Base-by-base conservation (phyloP, 64 coral and sea anemone species). In the Stichodactyla helianthus region DNA sequence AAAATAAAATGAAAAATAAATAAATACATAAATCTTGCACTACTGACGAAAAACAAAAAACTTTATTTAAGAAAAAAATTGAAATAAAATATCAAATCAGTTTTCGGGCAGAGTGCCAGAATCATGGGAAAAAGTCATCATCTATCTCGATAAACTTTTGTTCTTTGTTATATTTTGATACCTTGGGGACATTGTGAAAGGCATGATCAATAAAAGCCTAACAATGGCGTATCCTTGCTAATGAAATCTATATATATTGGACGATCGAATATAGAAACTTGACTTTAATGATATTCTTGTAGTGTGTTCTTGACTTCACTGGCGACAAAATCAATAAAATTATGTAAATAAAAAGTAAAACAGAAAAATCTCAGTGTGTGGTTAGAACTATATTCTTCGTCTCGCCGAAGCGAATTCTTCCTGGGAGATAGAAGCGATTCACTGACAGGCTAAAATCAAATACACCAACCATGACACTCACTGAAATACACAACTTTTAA, bases 241-340 rank as follows among this genome's bases (percentile, higher is more conserved):
- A 74, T 74, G 62, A 74, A 31, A 26, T 74, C 11, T 35, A 35
- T 74, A 74, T 74, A 74, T 74, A 74, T 74, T 35, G n/a, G 68
- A 74, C 12, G 68, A 74, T 35, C 31, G 68, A 11, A 74, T 31
- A 74, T 74, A 74, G n/a, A 68, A 68, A 74, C 68, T 74, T 74
- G 68, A 74, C 25, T 74, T 35, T 20, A 65, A 35, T 74, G 25
- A 74, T 74, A 26, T 31, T 31, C 68, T 31, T 74, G 25, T n/a
- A 6, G 11, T 74, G 68, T 74, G 25, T 74, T 74, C 68, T 74
- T 74, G 68, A 74, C 11, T 74, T 58, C 12, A 31, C 12, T 74
- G 68, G 25, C 62, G 68, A 74, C 25, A 74, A 74, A 74, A 74
- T 31, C 68, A 74, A 74, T 31, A 74, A 74, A 35, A 74, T 74